phyloP scores from a whole-genome alignment of 2,888 invertebrate species.

The Dicroscelio sp. region DNA sequence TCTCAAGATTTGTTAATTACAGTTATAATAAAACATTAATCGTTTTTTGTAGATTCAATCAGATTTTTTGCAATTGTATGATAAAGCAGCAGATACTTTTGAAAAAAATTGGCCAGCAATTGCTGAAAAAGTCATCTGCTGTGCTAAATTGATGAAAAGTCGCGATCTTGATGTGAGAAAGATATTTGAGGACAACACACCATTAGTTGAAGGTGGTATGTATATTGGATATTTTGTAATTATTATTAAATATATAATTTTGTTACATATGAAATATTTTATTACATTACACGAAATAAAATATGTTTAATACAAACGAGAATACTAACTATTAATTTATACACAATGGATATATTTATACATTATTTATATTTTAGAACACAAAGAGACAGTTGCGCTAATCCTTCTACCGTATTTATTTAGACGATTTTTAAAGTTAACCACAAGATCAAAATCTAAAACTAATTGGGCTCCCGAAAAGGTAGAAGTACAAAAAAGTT shows the following conservation, averaged over 20 bases:
- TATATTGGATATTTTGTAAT: too few relatives aligned
- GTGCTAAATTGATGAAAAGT: not conserved
- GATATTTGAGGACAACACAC: slow-evolving; percentile 21
- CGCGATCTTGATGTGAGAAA: not conserved
- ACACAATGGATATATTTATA: too few relatives aligned
- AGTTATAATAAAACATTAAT: too few relatives aligned
- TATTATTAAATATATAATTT: not conserved
- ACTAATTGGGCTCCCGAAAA: slow-evolving; percentile 36
- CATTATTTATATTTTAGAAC: slow-evolving; percentile 34
- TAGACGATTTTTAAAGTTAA: slow-evolving; percentile 8
- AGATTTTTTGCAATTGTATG: not conserved
- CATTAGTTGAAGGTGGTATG: not conserved
- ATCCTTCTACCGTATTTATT: slow-evolving; percentile 49
- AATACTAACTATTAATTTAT: not conserved
- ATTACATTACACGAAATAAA: too few relatives aligned
- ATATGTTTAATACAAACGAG: slow-evolving; percentile 1
- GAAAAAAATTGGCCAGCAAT: slow-evolving; percentile 5
- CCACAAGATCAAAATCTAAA: not conserved
- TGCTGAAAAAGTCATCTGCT: not conserved
- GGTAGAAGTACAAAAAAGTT: slow-evolving; percentile 25
- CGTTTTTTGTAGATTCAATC: slow-evolving; percentile 16
- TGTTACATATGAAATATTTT: not conserved
- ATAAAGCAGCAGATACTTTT: not conserved
- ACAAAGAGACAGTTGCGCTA: slow-evolving; percentile 22
- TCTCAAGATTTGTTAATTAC: too few relatives aligned